phyloP scores from a whole-genome alignment of 2,113 vertebrate genomes.

The Felis catus region DNA sequence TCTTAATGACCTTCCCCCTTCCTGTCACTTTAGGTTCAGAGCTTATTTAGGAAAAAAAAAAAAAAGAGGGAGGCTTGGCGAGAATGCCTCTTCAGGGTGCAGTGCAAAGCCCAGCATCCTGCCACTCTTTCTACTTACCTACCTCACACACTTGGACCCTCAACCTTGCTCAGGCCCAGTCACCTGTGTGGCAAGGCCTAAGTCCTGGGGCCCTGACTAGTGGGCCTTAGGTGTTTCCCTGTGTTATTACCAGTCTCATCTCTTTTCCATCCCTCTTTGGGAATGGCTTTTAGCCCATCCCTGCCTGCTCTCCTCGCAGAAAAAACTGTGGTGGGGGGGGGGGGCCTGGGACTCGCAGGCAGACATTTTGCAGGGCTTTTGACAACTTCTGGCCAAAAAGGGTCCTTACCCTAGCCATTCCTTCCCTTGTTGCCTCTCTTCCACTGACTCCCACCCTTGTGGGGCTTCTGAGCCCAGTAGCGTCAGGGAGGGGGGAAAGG shows the following conservation, averaged over 20 bases:
- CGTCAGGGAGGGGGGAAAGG: background rate
- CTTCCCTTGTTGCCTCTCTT: background rate
- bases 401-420: background rate
- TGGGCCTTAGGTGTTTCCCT: background rate
- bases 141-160: background rate
- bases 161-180: background rate
- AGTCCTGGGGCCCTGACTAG: background rate
- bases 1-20: background rate
- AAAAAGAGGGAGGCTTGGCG: background rate
- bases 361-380: background rate
- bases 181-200: background rate
- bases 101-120: background rate
- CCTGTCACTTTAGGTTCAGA: background rate
- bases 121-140: background rate
- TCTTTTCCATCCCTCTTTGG: background rate
- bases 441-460: background rate
- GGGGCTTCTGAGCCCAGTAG: background rate
- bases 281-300: background rate
- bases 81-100: background rate
- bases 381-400: background rate
- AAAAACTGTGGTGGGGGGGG: background rate
- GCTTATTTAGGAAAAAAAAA: constrained; percentile 1
- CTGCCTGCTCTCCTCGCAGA: background rate
- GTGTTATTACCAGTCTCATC: background rate
- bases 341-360: background rate